Conservation (phyloP, 2,797 vertebrate species). For the Fringilla coelebs region DNA sequence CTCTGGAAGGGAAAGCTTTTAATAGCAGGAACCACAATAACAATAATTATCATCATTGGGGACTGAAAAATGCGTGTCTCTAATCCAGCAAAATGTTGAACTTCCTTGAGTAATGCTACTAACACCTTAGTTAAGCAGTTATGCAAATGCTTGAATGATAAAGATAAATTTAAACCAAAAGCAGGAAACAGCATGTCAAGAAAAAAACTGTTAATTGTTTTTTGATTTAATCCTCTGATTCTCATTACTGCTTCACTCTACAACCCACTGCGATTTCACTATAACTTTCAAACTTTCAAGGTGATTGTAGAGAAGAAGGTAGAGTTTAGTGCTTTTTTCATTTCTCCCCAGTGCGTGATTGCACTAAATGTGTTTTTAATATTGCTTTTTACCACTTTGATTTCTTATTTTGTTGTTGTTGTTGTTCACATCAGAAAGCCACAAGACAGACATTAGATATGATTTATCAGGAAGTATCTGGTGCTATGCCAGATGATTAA, state of each 20-base stretch:
- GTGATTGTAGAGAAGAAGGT: conserved; percentile 13
- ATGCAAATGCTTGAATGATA: conserved; percentile 25
- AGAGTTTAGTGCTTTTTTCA: conserved; percentile 36
- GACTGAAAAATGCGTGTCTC: not conserved
- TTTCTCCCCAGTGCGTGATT: conserved; percentile 2
- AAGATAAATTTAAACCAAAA: conserved; percentile 46
- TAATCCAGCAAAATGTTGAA: not conserved
- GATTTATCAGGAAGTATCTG: conserved; percentile 48
- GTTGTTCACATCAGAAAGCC: conserved; percentile 39
- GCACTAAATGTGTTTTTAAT: conserved; percentile 49
- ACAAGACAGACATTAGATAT: conserved; percentile 32
- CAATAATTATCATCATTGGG: conserved; percentile 16
- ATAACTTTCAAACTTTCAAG: conserved; percentile 38
- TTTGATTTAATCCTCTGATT: conserved; percentile 49
- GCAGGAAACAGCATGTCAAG: conserved; percentile 43
- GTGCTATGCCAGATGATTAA: conserved; percentile 27
- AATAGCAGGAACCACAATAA: not conserved
- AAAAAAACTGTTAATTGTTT: conserved; percentile 45
- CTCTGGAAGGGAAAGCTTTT: not conserved
- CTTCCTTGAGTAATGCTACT: not conserved
- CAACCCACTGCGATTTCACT: not conserved
- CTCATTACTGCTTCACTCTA: conserved; percentile 23
- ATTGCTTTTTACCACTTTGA: conserved; percentile 38
- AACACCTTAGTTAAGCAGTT: conserved; percentile 40
- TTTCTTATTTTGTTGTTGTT: conserved; percentile 26